phyloP scores from a whole-genome alignment of 2,113 vertebrate species.

The Semnopithecus entellus region DNA sequence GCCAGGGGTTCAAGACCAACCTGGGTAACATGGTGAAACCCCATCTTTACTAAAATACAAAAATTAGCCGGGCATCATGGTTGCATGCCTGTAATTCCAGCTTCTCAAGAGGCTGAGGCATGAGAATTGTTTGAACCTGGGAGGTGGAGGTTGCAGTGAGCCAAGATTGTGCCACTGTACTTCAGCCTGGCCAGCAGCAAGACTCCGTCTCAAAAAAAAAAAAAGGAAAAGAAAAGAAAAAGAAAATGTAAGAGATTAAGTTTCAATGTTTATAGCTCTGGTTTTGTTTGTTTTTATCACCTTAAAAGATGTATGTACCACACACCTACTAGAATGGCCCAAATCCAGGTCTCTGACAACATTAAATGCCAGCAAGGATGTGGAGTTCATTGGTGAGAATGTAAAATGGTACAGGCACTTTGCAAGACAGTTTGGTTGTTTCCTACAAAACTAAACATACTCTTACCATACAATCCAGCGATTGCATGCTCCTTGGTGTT shows the following conservation, averaged over 20 bases:
- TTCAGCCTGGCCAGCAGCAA: too few relatives aligned
- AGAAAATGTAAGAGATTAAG: neutral
- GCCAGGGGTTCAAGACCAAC: too few relatives aligned
- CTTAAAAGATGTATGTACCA: neutral
- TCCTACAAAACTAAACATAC: neutral
- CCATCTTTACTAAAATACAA: too few relatives aligned
- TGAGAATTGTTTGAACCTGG: too few relatives aligned
- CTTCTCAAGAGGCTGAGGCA: too few relatives aligned
- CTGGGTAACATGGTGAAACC: too few relatives aligned
- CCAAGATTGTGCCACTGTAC: too few relatives aligned
- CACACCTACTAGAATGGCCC: neutral
- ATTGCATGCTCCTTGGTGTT: neutral
- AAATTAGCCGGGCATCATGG: too few relatives aligned
- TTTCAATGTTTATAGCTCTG: neutral
- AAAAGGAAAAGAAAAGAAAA: too few relatives aligned
- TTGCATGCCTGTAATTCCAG: too few relatives aligned
- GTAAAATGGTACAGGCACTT: neutral
- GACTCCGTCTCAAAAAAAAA: too few relatives aligned
- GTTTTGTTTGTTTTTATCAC: neutral
- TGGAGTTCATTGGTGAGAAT: neutral
- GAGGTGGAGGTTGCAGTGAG: too few relatives aligned
- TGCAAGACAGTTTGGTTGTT: neutral
- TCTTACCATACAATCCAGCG: neutral
- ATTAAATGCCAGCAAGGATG: neutral
- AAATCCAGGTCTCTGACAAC: neutral